These are phyloP conservation scores for Cyprinodon tularosa DNA, from an alignment of 2,113 vertebrate genomes.

Conservation along the genomic window DNA sequence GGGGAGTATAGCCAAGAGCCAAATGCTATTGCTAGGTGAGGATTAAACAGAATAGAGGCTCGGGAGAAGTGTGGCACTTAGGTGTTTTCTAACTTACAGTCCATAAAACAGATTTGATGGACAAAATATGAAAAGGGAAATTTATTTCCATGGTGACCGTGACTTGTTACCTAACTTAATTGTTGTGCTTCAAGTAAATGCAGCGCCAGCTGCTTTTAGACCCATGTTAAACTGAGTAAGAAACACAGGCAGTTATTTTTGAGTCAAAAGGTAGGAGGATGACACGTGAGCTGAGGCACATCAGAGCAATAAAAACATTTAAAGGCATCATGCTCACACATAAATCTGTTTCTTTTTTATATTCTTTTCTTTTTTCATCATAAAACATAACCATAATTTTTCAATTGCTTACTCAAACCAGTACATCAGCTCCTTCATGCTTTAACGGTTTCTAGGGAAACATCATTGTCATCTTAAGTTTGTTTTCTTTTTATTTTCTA, in stretches of 20 bases:
- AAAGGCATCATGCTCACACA: slow-evolving; percentile 1
- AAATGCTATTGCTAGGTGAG: slow-evolving; percentile 47
- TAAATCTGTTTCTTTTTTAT: background rate
- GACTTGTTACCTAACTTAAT: slow-evolving; percentile 37
- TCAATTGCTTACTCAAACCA: slow-evolving; percentile 49
- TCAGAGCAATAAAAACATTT: background rate
- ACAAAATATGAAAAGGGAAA: slow-evolving; percentile 20
- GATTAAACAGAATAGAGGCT: slow-evolving; percentile 32
- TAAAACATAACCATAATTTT: slow-evolving; percentile 1
- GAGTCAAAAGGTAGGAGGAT: background rate
- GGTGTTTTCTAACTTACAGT: slow-evolving; percentile 37
- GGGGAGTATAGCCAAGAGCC: slow-evolving; percentile 38
- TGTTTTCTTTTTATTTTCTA: slow-evolving; percentile 49
- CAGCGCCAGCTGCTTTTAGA: slow-evolving; percentile 2
- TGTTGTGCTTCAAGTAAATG: slow-evolving; percentile 11
- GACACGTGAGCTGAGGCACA: slow-evolving; percentile 1
- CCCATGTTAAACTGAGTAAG: background rate
- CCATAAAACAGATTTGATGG: slow-evolving; percentile 16
- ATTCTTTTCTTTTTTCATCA: background rate
- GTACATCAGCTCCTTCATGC: slow-evolving; percentile 29
- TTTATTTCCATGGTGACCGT: slow-evolving; percentile 41
- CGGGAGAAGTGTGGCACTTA: slow-evolving; percentile 43
- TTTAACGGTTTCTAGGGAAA: slow-evolving; percentile 54
- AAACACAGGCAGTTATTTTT: slow-evolving; percentile 8
- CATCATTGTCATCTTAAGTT: slow-evolving; percentile 39